Percentiles rank a stretch among this genome's conserved stretches.
Evolutionary conservation across 2,797 vertebrate genomes (phyloP).

Genomic region (Zenarchopterus dispar): DNA sequence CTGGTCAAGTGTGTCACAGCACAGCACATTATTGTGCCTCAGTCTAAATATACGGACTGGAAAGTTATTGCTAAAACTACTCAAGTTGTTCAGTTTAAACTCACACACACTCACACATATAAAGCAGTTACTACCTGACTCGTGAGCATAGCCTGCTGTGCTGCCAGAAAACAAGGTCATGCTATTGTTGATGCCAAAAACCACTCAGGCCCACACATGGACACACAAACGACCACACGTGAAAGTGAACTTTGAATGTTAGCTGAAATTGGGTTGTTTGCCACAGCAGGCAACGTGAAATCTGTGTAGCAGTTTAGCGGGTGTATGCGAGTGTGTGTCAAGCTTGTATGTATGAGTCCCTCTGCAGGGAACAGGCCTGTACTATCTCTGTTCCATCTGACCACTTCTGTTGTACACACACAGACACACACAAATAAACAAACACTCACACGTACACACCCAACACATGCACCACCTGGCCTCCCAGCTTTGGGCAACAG

Average conservation of each 20-base stretch:
- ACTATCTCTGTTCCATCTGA: constrained; percentile 79
- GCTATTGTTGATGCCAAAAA: constrained; percentile 62
- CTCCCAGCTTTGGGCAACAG: constrained; percentile 87
- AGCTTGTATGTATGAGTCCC: constrained; percentile 76
- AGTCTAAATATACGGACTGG: constrained; percentile 78
- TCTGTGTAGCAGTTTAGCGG: constrained; percentile 63
- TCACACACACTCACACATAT: not conserved
- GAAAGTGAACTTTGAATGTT: constrained; percentile 66
- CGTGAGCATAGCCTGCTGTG: constrained; percentile 77
- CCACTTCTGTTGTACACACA: constrained; percentile 75
- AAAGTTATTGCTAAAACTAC: constrained; percentile 81
- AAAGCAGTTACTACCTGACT: constrained; percentile 65
- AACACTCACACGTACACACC: constrained; percentile 29
- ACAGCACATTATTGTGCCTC: constrained; percentile 32
- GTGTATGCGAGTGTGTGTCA: constrained; percentile 40
- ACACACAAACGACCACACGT: constrained; percentile 17
- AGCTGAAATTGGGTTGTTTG: constrained; percentile 72
- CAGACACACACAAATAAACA: constrained; percentile 38
- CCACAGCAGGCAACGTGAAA: constrained; percentile 73
- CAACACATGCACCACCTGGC: constrained; percentile 81
- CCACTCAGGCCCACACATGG: constrained; percentile 28
- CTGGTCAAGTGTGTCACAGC: constrained; percentile 63
- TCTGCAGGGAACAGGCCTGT: constrained; percentile 78
- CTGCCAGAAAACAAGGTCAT: constrained; percentile 82
- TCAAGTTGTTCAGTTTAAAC: constrained; percentile 66